Base-by-base conservation (phyloP, 2,113 vertebrate genomes). In the Neogale vison region DNA sequence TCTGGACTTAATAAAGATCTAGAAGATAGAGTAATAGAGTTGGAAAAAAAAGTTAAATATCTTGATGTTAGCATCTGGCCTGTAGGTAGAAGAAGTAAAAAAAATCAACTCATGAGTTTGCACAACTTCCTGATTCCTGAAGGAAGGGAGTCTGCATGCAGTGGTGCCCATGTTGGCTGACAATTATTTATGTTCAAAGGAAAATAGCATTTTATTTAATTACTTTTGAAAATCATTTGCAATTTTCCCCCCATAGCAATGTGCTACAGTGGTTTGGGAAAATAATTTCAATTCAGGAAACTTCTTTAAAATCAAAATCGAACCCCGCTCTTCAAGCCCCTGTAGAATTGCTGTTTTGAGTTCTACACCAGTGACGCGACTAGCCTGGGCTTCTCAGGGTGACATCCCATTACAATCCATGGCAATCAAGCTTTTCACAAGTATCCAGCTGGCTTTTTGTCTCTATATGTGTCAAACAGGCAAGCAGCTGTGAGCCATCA, bases 401-500 rank as follows among this genome's bases (percentile, higher is more conserved):
- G 90, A 61, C 72, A 88, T 31, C n/a, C 34, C 61, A 42, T 59
- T 52, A 65, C 69, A 90, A 59, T 82, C 47, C 71, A 34, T 36
- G 74, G 90, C 82, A 83, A 93, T 76, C 18, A 47, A 81, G 36
- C 55, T 59, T 67, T 92, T 81, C 61, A 52, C 21, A 45, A 80
- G 34, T 36, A 36, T 69, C 67, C 61, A 80, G 61, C 72, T 90
- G 92, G 26, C n/a, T 94, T 63, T 86, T 42, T 55, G 36, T 88
- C 57, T 92, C 55, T 71, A 1, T 59, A 1, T 72, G 59, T 47
- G 85, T 79, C 7, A 18, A 80, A 57, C n/a, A 84, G 63, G 47
- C 55, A 84, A 67, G 39, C 63, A 97, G 90, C 83, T 90, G 79
- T 80, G 94, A 97, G 39, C 52, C 94, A 88, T 94, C 61, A 90